Conservation (phyloP, 1,140 invertebrate genomes). For the Campodea augens region DNA sequence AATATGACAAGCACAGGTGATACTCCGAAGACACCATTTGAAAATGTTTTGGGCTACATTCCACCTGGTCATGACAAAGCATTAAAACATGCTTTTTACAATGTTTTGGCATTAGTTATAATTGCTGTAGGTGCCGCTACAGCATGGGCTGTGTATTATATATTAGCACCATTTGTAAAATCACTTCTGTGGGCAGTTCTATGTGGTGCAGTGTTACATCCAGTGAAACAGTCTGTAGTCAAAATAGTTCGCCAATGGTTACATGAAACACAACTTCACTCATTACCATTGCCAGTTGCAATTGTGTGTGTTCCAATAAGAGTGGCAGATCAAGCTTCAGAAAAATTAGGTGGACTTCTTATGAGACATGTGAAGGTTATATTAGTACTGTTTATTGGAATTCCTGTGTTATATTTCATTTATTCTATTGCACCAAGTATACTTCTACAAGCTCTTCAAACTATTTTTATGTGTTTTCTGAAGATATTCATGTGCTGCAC, state of each 20-base stretch:
- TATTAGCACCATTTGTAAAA: constrained; percentile 75
- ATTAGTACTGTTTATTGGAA: constrained; percentile 16
- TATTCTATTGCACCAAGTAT: background rate
- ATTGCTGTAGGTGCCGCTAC: constrained; percentile 42
- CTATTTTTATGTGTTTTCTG: too few species aligned
- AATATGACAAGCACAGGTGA: too few species aligned
- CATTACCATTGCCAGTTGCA: constrained; percentile 42
- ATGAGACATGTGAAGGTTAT: constrained; percentile 38
- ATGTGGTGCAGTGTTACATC: constrained; percentile 74
- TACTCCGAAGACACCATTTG: constrained; percentile 13
- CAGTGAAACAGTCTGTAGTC: constrained; percentile 59
- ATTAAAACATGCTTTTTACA: constrained; percentile 70
- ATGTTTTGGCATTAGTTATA: constrained; percentile 54
- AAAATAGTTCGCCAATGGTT: constrained; percentile 51
- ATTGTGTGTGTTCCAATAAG: constrained; percentile 51
- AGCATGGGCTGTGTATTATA: constrained; percentile 57
- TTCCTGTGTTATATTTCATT: constrained; percentile 7
- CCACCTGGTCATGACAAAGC: constrained; percentile 50
- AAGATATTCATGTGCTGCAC: too few species aligned
- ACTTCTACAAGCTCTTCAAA: too few species aligned
- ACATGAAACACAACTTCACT: constrained; percentile 32
- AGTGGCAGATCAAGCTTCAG: constrained; percentile 44
- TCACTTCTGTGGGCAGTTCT: constrained; percentile 84
- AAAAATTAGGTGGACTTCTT: constrained; percentile 42
- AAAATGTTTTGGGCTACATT: constrained; percentile 18